Evolutionary conservation across 2,113 vertebrate genomes (phyloP).

Genomic region (Picathartes gymnocephalus): DNA sequence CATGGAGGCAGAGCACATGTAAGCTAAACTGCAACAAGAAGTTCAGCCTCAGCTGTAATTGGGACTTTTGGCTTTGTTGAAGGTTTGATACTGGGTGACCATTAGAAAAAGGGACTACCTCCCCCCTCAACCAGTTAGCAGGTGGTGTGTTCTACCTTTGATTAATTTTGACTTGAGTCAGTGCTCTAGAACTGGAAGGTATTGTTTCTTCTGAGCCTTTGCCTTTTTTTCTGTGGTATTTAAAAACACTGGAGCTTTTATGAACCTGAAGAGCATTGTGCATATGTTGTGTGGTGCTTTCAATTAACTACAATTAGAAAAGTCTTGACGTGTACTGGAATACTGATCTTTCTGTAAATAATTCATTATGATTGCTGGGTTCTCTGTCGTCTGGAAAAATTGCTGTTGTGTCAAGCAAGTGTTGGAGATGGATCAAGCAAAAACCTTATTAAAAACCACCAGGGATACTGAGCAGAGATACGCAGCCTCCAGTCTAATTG

Average conservation of each 20-base stretch:
- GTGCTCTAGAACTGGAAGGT: not conserved
- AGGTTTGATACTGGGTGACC: not conserved
- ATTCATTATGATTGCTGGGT: not conserved
- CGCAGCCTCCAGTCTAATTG: conserved; percentile 40
- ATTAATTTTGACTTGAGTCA: not conserved
- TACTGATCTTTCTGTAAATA: not conserved
- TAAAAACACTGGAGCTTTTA: not conserved
- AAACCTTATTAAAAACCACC: not conserved
- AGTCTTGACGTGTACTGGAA: not conserved
- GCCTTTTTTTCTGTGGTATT: not conserved
- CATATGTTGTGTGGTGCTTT: not conserved
- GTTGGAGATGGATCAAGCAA: conserved; percentile 5
- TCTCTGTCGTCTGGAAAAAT: conserved; percentile 38
- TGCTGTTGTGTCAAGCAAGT: not conserved
- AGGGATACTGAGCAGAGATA: not conserved
- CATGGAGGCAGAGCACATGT: not conserved
- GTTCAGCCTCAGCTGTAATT: not conserved
- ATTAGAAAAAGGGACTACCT: not conserved
- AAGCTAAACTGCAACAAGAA: not conserved
- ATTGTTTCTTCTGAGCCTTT: not conserved
- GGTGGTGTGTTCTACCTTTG: not conserved
- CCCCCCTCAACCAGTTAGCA: not conserved
- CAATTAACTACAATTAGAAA: not conserved
- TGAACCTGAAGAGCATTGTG: not conserved
- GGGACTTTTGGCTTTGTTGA: not conserved